These are phyloP conservation scores for Ageneiosus marmoratus DNA, from an alignment of 2,113 vertebrate genomes.

Conservation along the genomic window DNA sequence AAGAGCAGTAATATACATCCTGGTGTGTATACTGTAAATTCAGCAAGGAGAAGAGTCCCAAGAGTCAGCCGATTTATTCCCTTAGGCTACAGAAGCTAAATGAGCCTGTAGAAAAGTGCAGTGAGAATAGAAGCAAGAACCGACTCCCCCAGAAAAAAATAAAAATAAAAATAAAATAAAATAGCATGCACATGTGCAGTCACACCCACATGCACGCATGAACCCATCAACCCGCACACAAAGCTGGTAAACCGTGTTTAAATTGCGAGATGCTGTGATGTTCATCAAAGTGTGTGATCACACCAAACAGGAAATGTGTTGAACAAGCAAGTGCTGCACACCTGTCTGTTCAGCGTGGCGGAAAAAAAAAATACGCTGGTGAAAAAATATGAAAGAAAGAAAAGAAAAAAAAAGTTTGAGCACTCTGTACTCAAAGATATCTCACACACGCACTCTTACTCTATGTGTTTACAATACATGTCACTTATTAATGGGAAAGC, in stretches of 20 bases:
- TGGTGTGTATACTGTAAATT: slow-evolving; percentile 5
- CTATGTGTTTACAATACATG: background rate
- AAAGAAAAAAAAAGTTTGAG: slow-evolving; percentile 6
- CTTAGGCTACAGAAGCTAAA: background rate
- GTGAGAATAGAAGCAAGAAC: background rate
- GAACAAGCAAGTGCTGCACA: slow-evolving; percentile 50
- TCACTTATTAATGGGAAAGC: background rate
- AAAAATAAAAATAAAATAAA: background rate
- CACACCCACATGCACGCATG: slow-evolving; percentile 17
- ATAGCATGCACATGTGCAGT: slow-evolving; percentile 2
- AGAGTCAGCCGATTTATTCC: background rate
- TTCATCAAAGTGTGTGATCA: slow-evolving; percentile 51
- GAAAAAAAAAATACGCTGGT: slow-evolving; percentile 30
- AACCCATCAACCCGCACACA: slow-evolving; percentile 32
- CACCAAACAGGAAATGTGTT: slow-evolving; percentile 53
- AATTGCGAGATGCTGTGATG: slow-evolving; percentile 39
- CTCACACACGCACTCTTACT: background rate
- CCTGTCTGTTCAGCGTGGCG: slow-evolving; percentile 44
- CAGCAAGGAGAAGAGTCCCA: background rate
- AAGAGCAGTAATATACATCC: background rate
- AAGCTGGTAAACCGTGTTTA: slow-evolving; percentile 47
- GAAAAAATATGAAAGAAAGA: slow-evolving; percentile 9
- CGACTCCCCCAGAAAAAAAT: no score
- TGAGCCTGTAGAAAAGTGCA: background rate
- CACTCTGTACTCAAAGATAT: background rate